phyloP scores from a whole-genome alignment of 2,797 vertebrate species.

The Gadopsis bispinosus region DNA sequence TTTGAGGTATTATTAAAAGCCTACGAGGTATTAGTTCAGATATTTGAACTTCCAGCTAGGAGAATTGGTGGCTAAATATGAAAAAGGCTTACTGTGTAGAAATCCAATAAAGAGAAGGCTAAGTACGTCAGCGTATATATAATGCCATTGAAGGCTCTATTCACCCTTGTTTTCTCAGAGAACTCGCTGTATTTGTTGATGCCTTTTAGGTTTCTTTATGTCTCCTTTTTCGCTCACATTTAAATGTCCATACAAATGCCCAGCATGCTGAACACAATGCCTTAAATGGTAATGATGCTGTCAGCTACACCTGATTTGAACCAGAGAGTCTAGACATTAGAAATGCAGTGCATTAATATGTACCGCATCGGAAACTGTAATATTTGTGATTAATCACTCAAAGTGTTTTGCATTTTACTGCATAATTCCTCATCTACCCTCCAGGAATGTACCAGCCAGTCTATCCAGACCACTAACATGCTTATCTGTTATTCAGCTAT shows the following conservation, averaged over 20 bases:
- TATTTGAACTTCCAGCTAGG: slow-evolving; percentile 36
- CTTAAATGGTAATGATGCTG: background rate
- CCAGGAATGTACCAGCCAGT: slow-evolving; percentile 18
- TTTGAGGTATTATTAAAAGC: slow-evolving; percentile 43
- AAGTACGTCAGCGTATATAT: slow-evolving; percentile 3
- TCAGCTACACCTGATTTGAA: slow-evolving; percentile 15
- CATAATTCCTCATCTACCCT: slow-evolving; percentile 32
- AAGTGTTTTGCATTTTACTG: slow-evolving; percentile 27
- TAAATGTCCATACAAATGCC: background rate
- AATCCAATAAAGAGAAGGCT: slow-evolving; percentile 35
- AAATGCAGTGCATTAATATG: background rate
- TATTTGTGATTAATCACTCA: slow-evolving; percentile 28
- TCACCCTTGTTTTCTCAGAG: slow-evolving; percentile 15
- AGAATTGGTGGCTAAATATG: slow-evolving; percentile 33
- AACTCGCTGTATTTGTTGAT: background rate
- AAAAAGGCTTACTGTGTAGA: slow-evolving; percentile 25
- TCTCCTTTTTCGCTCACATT: background rate
- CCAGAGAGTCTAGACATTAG: background rate
- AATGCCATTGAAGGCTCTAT: slow-evolving; percentile 8
- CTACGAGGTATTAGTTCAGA: slow-evolving; percentile 35
- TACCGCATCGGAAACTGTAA: background rate
- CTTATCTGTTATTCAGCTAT: slow-evolving; percentile 51
- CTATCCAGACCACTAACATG: slow-evolving; percentile 36
- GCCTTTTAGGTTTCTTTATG: slow-evolving; percentile 1
- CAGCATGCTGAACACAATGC: background rate